phyloP scores from a whole-genome alignment of 2,888 invertebrate genomes.

The Pammene fasciana region DNA sequence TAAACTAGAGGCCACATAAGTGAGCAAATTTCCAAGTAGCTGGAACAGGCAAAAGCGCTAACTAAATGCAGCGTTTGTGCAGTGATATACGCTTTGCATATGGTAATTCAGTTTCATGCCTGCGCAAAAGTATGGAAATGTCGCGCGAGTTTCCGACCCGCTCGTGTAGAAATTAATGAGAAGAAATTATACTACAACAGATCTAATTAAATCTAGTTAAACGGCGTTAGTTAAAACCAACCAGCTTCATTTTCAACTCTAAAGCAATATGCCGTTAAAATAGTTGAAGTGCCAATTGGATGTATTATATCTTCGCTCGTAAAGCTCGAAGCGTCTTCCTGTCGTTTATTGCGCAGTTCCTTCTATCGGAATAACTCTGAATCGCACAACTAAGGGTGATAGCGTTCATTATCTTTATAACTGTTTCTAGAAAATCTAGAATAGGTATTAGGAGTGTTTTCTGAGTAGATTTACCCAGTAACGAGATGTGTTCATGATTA shows the following conservation, averaged over 20 bases:
- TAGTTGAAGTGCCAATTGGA: slow-evolving; percentile 69
- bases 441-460: slow-evolving; percentile 8
- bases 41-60: slow-evolving; percentile 26
- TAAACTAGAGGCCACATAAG: slow-evolving; percentile 16
- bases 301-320: slow-evolving; percentile 65
- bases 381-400: slow-evolving; percentile 46
- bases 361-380: slow-evolving; percentile 57
- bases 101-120: slow-evolving; percentile 60
- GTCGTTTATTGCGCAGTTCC: slow-evolving; percentile 65
- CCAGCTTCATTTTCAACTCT: slow-evolving; percentile 67
- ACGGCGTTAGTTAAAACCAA: slow-evolving; percentile 58
- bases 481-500: slow-evolving; percentile 34
- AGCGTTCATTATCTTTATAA: slow-evolving; percentile 43
- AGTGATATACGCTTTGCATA: slow-evolving; percentile 56
- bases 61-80: slow-evolving; percentile 40
- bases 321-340: slow-evolving; percentile 68
- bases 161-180: slow-evolving; percentile 71
- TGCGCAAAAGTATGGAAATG: slow-evolving; percentile 64
- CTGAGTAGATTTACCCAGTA: slow-evolving; percentile 23
- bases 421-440: slow-evolving; percentile 13
- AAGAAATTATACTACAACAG: slow-evolving; percentile 67
- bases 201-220: slow-evolving; percentile 68
- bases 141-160: slow-evolving; percentile 55
- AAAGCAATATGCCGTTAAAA: slow-evolving; percentile 72
- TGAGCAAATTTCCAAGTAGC: slow-evolving; percentile 27